These are phyloP conservation scores for Quadroppia sp. DNA, from an alignment of 2,888 invertebrate genomes.

Conservation along the genomic window DNA sequence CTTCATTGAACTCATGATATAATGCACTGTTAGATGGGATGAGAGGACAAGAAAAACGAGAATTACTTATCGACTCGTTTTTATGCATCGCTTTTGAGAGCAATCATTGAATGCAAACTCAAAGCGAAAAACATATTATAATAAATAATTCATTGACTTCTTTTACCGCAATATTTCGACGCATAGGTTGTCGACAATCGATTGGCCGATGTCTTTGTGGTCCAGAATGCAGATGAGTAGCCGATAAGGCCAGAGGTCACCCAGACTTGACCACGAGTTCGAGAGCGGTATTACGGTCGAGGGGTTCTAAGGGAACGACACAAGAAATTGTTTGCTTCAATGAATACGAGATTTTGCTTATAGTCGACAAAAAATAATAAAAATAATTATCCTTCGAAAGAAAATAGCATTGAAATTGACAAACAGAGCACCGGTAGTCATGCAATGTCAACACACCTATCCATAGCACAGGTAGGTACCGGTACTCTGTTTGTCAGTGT, in stretches of 20 bases:
- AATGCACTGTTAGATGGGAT: constrained; percentile 35
- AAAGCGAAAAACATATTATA: background rate
- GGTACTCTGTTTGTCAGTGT: background rate
- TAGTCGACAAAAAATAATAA: too few species aligned
- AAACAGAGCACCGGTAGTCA: background rate
- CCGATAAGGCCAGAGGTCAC: constrained; percentile 59
- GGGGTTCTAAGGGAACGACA: constrained; percentile 36
- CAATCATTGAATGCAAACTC: background rate
- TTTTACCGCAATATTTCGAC: constrained; percentile 64
- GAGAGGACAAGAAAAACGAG: background rate
- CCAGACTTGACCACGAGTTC: constrained; percentile 42
- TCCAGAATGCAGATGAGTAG: constrained; percentile 77
- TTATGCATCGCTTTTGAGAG: background rate
- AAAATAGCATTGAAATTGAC: background rate
- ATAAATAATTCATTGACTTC: background rate
- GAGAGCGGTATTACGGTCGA: constrained; percentile 38
- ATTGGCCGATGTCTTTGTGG: constrained; percentile 76
- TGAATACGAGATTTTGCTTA: too few species aligned
- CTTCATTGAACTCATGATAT: constrained; percentile 37
- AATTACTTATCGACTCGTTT: background rate
- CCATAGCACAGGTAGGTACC: too few species aligned
- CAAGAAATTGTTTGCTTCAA: constrained; percentile 12
- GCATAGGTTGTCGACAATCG: constrained; percentile 70
- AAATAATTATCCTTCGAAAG: too few species aligned
- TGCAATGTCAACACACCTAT: background rate